Evolutionary conservation across 1,140 invertebrate genomes (phyloP), one percentile per base, ranked within the genome.

Genomic region (Triops cancriformis): DNA sequence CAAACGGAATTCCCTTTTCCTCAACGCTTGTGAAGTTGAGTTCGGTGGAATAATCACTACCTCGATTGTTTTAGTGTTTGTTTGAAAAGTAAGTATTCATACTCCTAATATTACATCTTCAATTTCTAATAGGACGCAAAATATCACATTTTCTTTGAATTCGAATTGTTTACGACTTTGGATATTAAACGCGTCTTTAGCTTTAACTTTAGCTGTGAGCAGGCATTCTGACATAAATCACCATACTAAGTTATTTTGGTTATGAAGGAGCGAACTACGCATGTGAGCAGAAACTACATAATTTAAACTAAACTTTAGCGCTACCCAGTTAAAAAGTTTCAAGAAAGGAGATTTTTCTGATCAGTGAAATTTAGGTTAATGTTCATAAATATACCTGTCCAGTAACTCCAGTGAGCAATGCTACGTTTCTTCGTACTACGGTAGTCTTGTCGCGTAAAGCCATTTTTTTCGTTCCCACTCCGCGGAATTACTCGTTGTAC

Each of bases 341-440:
- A 76, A 76, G 23, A 7, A n/a, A 26, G 7, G 26, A 23, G 27
- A 51, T 76, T 23, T 72, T 77, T 64, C 26, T n/a, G 37, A 0
- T 6, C 23, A 73, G 37, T 28, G 26, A 26, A 31, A 6, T 26
- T 27, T 37, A 27, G 2, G 43, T 51, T 26, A 64, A 37, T 37
- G 2, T 37, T 7, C 31, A 37, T 2, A 37, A 37, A 37, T 37
- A 37, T 73, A 78, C 77, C 77, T 78, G 77, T 12, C 77, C 77
- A 26, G 72, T 78, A 27, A 42, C 64, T 9, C 77, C 77, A 11
- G 77, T 74, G 26, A 78, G 72, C 14, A 78, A 43, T 9, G 77
- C 77, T 14, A 78, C 77, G 73, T 78, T 78, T 11, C 42, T 76
- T 76, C 74, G 51, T 64, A 14, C 51, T 23, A 64, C 51, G n/a